These are phyloP conservation scores for Sorex maritimensis DNA, from an alignment of 2,797 vertebrate species.

Conservation along the genomic window DNA sequence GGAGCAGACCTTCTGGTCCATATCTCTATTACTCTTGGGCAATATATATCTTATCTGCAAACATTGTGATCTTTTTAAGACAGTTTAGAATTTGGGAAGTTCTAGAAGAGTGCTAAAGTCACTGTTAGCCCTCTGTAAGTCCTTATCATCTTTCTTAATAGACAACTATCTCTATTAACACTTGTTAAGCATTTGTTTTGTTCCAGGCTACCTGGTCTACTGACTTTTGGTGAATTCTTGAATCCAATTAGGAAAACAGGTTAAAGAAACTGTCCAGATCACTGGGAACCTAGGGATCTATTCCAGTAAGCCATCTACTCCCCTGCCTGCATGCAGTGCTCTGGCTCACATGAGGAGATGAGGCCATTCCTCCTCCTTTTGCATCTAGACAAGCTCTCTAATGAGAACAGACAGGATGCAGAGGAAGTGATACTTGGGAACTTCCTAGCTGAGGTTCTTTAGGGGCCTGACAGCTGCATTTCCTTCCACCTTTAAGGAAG, in stretches of 20 bases:
- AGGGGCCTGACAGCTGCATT: background rate
- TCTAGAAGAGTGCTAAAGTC: background rate
- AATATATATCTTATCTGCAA: too few relatives aligned
- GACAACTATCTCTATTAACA: background rate
- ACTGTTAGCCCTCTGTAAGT: background rate
- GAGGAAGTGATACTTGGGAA: background rate
- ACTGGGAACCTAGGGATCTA: background rate
- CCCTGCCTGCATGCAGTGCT: background rate
- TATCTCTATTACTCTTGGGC: too few relatives aligned
- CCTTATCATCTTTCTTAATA: background rate
- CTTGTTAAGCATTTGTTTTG: background rate
- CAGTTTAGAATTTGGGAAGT: background rate
- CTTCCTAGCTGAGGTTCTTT: background rate
- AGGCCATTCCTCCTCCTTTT: background rate
- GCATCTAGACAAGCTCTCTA: background rate
- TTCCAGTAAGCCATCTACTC: too few relatives aligned
- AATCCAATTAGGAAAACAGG: constrained; percentile 1
- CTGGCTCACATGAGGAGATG: background rate
- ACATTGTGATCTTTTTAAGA: background rate
- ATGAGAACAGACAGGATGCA: background rate
- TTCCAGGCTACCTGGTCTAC: background rate
- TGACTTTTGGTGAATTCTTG: background rate
- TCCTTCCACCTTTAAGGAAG: background rate
- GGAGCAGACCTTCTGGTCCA: too few relatives aligned
- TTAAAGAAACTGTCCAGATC: background rate